Conservation (phyloP, 2,797 vertebrate species). For the Lates japonicus region DNA sequence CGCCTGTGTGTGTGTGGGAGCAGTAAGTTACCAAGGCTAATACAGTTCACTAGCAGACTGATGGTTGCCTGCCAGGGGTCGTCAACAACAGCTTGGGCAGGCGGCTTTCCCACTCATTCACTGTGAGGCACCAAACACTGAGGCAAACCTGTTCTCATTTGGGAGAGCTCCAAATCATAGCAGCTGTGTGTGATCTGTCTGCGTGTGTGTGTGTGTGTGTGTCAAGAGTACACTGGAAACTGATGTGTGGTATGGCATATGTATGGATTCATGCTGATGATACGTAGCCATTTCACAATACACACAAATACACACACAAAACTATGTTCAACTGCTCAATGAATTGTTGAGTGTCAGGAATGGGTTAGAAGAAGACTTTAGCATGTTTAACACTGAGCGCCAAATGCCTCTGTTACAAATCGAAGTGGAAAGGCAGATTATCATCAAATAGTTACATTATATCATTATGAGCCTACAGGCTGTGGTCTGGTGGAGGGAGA, state of each 20-base stretch:
- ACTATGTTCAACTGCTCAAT: conserved; percentile 58
- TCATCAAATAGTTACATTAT: conserved; percentile 85
- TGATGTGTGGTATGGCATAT: conserved; percentile 40
- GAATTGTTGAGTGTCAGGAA: conserved; percentile 78
- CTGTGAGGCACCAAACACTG: conserved; percentile 64
- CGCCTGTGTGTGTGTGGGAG: conserved; percentile 33
- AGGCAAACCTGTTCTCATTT: conserved; percentile 76
- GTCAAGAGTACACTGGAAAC: conserved; percentile 23
- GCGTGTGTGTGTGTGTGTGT: conserved; percentile 29
- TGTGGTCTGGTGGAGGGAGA: conserved; percentile 81
- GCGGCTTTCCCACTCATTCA: conserved; percentile 68
- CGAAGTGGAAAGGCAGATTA: conserved; percentile 84
- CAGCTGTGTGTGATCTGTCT: conserved; percentile 70
- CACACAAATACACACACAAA: conserved; percentile 44
- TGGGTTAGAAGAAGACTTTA: no score
- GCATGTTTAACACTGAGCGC: conserved; percentile 78
- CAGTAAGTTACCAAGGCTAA: conserved; percentile 69
- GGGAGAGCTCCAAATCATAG: conserved; percentile 78
- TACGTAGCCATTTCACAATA: conserved; percentile 23
- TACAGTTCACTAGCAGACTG: conserved; percentile 79
- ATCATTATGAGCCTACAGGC: conserved; percentile 84
- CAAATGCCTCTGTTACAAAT: conserved; percentile 81
- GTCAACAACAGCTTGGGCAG: conserved; percentile 70
- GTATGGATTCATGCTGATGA: conserved; percentile 40
- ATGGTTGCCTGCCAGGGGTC: no score